These are phyloP conservation scores for Papilio xuthus DNA, from an alignment of 1,140 invertebrate genomes.

Conservation along the genomic window DNA sequence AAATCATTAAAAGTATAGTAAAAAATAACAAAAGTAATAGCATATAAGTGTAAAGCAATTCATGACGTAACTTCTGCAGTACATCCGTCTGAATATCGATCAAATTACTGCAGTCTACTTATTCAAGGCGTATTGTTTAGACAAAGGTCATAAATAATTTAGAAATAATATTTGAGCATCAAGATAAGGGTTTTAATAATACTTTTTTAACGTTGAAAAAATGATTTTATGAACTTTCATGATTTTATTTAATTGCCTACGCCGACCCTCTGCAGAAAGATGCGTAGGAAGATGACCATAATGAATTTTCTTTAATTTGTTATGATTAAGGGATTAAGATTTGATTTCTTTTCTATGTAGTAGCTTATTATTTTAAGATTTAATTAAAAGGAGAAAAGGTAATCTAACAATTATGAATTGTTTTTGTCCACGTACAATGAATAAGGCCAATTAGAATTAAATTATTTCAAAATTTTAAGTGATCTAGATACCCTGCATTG, in stretches of 20 bases:
- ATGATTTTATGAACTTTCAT: neutral
- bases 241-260: neutral
- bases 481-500: conserved; percentile 55
- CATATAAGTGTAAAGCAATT: neutral
- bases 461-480: conserved; percentile 56
- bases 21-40: neutral
- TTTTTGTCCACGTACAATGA: neutral
- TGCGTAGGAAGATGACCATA: too few species aligned
- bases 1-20: too few species aligned
- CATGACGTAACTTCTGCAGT: conserved; percentile 11
- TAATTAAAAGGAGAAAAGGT: neutral
- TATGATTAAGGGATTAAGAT: too few species aligned
- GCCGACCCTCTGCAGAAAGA: too few species aligned
- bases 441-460: conserved; percentile 62
- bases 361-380: neutral
- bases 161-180: neutral
- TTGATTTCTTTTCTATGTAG: too few species aligned
- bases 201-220: neutral
- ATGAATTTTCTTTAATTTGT: too few species aligned
- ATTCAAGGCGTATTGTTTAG: neutral
- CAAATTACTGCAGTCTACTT: neutral
- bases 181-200: neutral
- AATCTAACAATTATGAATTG: too few species aligned
- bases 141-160: neutral
- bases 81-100: neutral